Evolutionary conservation across 2,113 vertebrate species (phyloP).

Genomic region (Oreochromis tanganicae): DNA sequence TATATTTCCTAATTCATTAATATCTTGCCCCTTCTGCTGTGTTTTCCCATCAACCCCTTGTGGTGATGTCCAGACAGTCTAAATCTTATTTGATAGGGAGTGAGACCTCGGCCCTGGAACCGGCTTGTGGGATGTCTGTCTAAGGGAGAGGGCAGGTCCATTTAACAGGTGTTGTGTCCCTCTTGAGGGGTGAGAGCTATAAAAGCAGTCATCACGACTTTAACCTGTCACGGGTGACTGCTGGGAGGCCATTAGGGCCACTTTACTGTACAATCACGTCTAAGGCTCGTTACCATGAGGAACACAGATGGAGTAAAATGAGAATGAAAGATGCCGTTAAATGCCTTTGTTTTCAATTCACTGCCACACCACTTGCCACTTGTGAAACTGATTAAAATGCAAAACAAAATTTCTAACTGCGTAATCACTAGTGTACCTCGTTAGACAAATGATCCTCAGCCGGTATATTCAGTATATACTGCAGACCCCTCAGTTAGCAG

Average conservation of each 20-base stretch:
- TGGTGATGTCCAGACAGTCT: conserved; percentile 45
- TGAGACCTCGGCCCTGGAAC: neutral
- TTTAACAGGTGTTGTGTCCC: conserved; percentile 70
- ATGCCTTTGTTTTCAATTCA: conserved; percentile 26
- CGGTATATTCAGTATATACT: neutral
- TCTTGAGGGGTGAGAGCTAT: conserved; percentile 44
- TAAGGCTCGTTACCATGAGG: conserved; percentile 54
- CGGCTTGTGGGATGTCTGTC: conserved; percentile 39
- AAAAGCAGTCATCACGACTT: conserved; percentile 69
- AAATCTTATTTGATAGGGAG: conserved; percentile 45
- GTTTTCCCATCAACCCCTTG: conserved; percentile 51
- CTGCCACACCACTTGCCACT: neutral
- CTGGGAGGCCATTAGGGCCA: conserved; percentile 64
- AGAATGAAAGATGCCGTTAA: conserved; percentile 5
- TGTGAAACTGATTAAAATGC: neutral
- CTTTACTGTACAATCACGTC: conserved; percentile 69
- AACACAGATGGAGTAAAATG: conserved; percentile 48
- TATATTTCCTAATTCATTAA: conserved; percentile 24
- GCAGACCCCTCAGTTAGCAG: neutral
- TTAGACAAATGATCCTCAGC: neutral
- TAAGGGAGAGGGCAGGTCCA: conserved; percentile 26
- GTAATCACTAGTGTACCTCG: neutral
- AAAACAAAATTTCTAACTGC: neutral
- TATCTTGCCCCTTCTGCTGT: conserved; percentile 27
- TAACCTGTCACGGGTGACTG: conserved; percentile 75